Base-by-base conservation (phyloP, 2,888 invertebrate species). In the Bruchidius siliquastri region DNA sequence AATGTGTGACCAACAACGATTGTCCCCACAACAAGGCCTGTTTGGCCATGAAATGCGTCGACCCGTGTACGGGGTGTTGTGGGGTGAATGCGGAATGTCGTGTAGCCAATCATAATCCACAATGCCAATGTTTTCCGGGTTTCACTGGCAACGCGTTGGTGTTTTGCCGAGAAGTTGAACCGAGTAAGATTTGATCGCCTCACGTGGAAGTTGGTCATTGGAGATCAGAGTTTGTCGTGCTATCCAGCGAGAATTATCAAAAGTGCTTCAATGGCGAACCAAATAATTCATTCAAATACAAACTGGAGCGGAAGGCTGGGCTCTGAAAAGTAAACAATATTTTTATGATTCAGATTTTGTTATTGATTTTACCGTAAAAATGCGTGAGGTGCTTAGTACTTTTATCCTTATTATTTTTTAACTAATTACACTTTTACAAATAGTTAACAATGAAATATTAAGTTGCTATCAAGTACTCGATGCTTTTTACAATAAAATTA, bases 51-150 rank as follows among this genome's bases (percentile, higher is more conserved):
- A 93, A 93, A 88, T 95, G 95, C 84, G 88, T 90, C 83, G 91
- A 94, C 86, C 94, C 94, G 73, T 94, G 94, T 84, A 91, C 91
- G 74, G 93, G 93, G 77, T 91, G 90, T 76, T 94, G 94, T 85
- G 94, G 94, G 78, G 88, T 92, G 77, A 92, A 93, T 84, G 92
- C 94, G 22, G 92, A 92, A 85, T 94, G 94, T 86, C 89, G 88
- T 80, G 92, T 93, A 73, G 87, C 90, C 78, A 93, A 94, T 86
- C 94, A 94, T 86, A 91, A 92, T 81, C 94, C 94, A 76, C 91
- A 91, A 81, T 94, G 94, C 86, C 89, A 90, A 83, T 95, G 94
- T 87, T 88, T 92, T 75, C 89, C 90, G 81, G 93, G 93, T 84
- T 92, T 89, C 85, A 90, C 89, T 78, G 94, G 94, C 82, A 92